Percentiles rank a stretch among this genome's conserved stretches.
These are phyloP conservation scores for Mycalesis mineus DNA, from an alignment of 2,888 invertebrate genomes.

Conservation along the genomic window DNA sequence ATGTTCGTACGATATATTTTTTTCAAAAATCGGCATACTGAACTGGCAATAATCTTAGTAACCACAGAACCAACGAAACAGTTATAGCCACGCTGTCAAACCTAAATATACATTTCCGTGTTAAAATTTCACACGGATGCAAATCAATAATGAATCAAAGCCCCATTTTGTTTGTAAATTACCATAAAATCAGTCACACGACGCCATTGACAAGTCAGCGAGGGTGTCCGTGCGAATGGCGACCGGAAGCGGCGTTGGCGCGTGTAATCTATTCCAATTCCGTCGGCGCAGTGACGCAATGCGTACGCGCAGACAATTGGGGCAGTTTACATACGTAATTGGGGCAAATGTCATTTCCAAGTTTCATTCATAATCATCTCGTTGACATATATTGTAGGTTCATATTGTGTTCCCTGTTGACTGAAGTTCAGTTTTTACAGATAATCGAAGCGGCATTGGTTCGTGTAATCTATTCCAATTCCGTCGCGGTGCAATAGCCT, in stretches of 20 bases:
- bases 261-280: slow-evolving; percentile 69
- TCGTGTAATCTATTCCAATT: too few species aligned
- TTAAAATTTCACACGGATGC: slow-evolving; percentile 35
- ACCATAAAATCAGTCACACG: slow-evolving; percentile 74
- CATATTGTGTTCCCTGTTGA: not conserved
- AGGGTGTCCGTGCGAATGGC: slow-evolving; percentile 51
- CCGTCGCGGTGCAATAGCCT: too few species aligned
- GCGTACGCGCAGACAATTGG: slow-evolving; percentile 28
- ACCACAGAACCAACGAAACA: too few species aligned
- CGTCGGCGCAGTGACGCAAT: slow-evolving; percentile 32
- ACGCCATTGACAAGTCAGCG: slow-evolving; percentile 42
- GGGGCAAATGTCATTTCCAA: slow-evolving; percentile 6
- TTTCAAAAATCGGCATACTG: too few species aligned
- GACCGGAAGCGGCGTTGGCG: slow-evolving; percentile 56
- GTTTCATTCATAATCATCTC: not conserved
- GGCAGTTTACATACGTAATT: slow-evolving; percentile 16
- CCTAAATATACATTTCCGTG: not conserved
- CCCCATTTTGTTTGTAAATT: slow-evolving; percentile 53
- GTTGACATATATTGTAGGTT: not conserved
- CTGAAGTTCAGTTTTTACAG: too few species aligned
- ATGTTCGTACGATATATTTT: too few species aligned
- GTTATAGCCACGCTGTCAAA: too few species aligned
- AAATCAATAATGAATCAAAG: slow-evolving; percentile 54
- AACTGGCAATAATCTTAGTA: too few species aligned
- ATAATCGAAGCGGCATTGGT: too few species aligned